Base-by-base conservation (phyloP, 1,140 invertebrate species). In the Papilio dardanus region DNA sequence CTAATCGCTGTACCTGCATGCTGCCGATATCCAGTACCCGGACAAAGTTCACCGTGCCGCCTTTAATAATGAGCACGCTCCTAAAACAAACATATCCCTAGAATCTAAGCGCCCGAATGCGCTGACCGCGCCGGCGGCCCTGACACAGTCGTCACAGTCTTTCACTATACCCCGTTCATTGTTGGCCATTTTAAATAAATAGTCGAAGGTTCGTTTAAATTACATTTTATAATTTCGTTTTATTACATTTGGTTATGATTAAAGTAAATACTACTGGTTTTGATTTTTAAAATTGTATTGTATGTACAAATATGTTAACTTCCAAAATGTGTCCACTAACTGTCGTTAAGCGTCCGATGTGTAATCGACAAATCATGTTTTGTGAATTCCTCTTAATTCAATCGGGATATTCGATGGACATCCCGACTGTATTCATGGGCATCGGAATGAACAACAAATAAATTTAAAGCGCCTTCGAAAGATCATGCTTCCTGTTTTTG, bases 1-100 rank as follows among this genome's bases (percentile, higher is more conserved):
- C 85, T 89, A 90, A 90, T 90, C 88, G 84, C 79, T 81, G 79
- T 88, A 90, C 85, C 84, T 89, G 85, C 81, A 84, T 76, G 77
- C 77, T 68, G 77, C 77, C 71, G 54, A 76, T 73, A 16, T 33
- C 77, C 74, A 73, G 71, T 50, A 68, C 67, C 33, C 19, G 35
- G 67, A 40, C 35, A 69, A 24, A 54, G 24, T 35, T 46, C 24
- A 31, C 33, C 69, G 28, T 54, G 69, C 42, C 6, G 31, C 71
- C 30, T 54, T 54, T 54, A 58, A 35, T 58, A 73, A 73, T 73
- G 71, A 73, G 46, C 12, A 30, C 28, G 50, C 2, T 40, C 12
- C n/a, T 69, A 42, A 69, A 69, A 69, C 21, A n/a, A 69, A 21
- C 35, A 24, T 37, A 35, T 40, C 67, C 19, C 35, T 69, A 40